Evolutionary conservation across 1,140 invertebrate genomes (phyloP).

Genomic region (Anoplophora glabripennis): DNA sequence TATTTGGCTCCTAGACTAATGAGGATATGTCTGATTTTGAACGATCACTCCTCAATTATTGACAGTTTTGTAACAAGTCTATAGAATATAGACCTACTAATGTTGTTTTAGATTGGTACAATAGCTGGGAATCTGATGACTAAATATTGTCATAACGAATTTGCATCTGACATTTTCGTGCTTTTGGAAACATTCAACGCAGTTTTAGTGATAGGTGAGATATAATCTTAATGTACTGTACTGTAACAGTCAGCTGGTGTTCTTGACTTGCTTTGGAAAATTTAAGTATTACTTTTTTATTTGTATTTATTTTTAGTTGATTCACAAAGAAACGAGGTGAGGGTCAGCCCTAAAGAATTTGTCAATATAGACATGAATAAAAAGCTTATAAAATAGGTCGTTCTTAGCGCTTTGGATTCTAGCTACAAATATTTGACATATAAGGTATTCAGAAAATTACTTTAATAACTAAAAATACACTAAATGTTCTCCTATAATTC

Average conservation of each 20-base stretch:
- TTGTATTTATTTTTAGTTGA: too few species aligned
- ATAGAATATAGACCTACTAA: too few species aligned
- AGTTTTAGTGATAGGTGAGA: constrained; percentile 59
- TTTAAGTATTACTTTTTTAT: too few species aligned
- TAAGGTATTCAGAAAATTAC: constrained; percentile 50
- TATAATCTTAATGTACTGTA: too few species aligned
- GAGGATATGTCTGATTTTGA: too few species aligned
- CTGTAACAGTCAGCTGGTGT: too few species aligned
- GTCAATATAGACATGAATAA: constrained; percentile 59
- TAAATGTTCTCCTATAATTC: too few species aligned
- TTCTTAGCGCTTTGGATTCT: constrained; percentile 39
- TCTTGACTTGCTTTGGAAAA: too few species aligned
- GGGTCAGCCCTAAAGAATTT: constrained; percentile 53
- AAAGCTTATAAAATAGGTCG: constrained; percentile 59
- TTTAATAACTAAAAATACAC: too few species aligned
- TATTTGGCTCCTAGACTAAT: too few species aligned
- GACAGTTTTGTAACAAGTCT: too few species aligned
- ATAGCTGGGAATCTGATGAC: constrained; percentile 78
- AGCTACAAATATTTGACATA: constrained; percentile 54
- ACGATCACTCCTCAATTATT: too few species aligned
- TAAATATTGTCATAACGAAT: constrained; percentile 70
- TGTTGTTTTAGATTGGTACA: constrained; percentile 59
- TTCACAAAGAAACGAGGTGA: constrained; percentile 22
- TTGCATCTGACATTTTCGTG: constrained; percentile 77
- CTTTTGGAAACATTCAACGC: constrained; percentile 70